Evolutionary conservation across 1,140 invertebrate genomes (phyloP), one percentile per base, ranked within the genome.

Genomic region (Leptopilina boulardi): DNA sequence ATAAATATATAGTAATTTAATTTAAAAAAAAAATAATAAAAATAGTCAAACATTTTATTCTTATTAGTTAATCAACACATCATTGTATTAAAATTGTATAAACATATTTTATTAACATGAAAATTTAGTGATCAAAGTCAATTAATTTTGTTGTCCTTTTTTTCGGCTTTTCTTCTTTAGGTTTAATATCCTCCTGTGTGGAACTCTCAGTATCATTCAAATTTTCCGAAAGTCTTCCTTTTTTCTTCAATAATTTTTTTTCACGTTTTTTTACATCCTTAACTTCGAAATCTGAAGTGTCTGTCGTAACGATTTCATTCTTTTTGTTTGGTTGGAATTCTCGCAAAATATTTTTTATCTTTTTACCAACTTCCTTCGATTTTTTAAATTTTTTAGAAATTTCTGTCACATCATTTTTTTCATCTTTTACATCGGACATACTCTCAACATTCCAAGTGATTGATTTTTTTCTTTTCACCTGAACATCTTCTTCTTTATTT

Each of bases 191-290:
- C 59, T 66, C 9, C 1, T 66, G n/a, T 5, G 13, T 15, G 3
- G 15, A 66, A 30, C 8, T 66, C 21, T 30, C 26, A 6, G 13
- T 15, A 15, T 23, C 4, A 30, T 26, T 11, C 2, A 15, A 30
- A 30, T 13, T 30, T 6, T 66, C n/a, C 21, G 21, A 23, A 2
- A 26, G 13, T 23, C 21, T 9, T 21, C 11, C 10, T 10, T 26
- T 59, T 26, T 30, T 59, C 21, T 59, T 59, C 19, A 26, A n/a
- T n/a, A n/a, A 26, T 59, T 66, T 66, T 23, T 66, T 66, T n/a
- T 30, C 8, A 11, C 0, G 3, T 66, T 66, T 66, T n/a, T 66
- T 34, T 30, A 6, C n/a, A 30, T 66, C 23, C 10, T 34, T 66
- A n/a, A 30, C 13, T n/a, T 66, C 59, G n/a, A 66, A 30, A 30